Percentiles rank a stretch among this genome's conserved stretches.
Evolutionary conservation across 2,888 invertebrate species (phyloP).

Genomic region (Xylophagus ater): DNA sequence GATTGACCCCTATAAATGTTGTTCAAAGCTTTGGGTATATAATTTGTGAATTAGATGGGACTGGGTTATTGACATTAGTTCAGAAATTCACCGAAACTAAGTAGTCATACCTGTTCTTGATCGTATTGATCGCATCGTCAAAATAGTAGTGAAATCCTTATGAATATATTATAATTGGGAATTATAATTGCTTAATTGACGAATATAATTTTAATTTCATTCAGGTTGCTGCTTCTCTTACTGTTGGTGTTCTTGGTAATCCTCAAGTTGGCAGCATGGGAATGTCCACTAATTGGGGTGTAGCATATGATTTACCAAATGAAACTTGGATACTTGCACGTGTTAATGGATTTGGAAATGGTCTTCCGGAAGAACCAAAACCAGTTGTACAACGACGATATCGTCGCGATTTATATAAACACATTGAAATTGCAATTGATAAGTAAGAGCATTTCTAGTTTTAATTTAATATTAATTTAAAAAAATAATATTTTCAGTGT

Average conservation of each 20-base stretch:
- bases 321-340: conserved; percentile 40
- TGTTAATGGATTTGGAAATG: conserved; percentile 28
- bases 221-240: conserved; percentile 48
- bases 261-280: conserved; percentile 47
- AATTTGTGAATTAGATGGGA: too few species aligned
- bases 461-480: conserved; percentile 1
- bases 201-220: conserved; percentile 15
- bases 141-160: too few species aligned
- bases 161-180: too few species aligned
- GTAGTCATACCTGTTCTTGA: too few species aligned
- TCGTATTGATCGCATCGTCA: too few species aligned
- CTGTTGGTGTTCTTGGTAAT: conserved; percentile 47
- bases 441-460: conserved; percentile 44
- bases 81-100: too few species aligned
- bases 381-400: conserved; percentile 43
- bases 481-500: conserved; percentile 47
- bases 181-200: too few species aligned
- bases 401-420: conserved; percentile 26
- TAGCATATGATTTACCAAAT: conserved; percentile 53
- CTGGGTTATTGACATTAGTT: too few species aligned
- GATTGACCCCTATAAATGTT: too few species aligned
- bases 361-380: conserved; percentile 23
- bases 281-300: conserved; percentile 58
- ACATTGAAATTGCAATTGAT: conserved; percentile 45
- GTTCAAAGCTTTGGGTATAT: too few species aligned